These are phyloP conservation scores for Xerus rutilus DNA, from an alignment of 2,797 vertebrate genomes.

Conservation along the genomic window DNA sequence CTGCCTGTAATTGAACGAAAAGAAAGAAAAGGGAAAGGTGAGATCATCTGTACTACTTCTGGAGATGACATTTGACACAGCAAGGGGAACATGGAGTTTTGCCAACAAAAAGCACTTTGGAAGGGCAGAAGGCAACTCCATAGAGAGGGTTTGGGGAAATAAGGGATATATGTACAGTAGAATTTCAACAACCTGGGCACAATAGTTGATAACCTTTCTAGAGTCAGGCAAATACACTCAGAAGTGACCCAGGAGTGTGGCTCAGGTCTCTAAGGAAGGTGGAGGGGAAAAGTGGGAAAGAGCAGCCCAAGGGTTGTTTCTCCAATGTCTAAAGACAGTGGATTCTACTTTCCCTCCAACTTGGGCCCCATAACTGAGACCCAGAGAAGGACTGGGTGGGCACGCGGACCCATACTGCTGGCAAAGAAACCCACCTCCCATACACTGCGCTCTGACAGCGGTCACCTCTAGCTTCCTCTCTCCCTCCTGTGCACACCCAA, in stretches of 20 bases:
- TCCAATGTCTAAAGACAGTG: not conserved
- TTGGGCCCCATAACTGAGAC: too few relatives aligned
- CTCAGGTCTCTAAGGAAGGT: not conserved
- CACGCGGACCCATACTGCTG: not conserved
- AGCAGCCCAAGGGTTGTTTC: too few relatives aligned
- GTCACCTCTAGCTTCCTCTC: too few relatives aligned
- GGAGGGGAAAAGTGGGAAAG: not conserved
- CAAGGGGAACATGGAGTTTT: too few relatives aligned
- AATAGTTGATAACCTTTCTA: rapidly evolving
- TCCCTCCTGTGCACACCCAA: rapidly evolving
- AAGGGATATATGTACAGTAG: too few relatives aligned
- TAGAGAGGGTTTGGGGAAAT: too few relatives aligned
- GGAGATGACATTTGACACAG: too few relatives aligned
- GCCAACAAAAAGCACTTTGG: not conserved
- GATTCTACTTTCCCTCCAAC: too few relatives aligned
- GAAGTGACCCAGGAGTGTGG: not conserved
- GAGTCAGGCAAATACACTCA: too few relatives aligned
- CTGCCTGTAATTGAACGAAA: not conserved
- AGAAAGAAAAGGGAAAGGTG: not conserved
- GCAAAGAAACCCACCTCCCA: not conserved
- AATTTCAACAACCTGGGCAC: not conserved
- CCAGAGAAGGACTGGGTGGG: rapidly evolving
- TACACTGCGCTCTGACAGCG: not conserved
- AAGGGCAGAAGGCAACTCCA: too few relatives aligned
- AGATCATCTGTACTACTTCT: not conserved